These are phyloP conservation scores for Sebastes oblongus DNA, from an alignment of 2,797 vertebrate genomes.

Conservation along the genomic window DNA sequence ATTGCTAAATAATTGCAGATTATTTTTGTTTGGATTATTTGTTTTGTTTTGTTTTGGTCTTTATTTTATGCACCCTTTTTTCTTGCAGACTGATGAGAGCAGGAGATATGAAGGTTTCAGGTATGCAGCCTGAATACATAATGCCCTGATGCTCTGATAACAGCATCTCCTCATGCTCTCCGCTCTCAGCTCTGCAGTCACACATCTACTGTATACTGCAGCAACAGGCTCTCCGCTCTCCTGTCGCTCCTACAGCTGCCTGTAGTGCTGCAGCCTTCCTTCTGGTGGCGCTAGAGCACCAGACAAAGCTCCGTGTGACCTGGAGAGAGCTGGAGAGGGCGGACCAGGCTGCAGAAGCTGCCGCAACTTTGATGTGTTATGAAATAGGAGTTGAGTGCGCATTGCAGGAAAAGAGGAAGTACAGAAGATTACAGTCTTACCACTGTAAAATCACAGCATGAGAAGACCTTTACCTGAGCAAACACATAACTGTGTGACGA, in stretches of 20 bases:
- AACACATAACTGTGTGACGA: constrained; percentile 17
- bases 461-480: neutral
- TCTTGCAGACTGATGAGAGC: neutral
- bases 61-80: neutral
- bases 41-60: neutral
- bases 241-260: neutral
- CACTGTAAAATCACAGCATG: neutral
- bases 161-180: neutral
- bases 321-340: neutral
- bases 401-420: constrained; percentile 30
- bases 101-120: neutral
- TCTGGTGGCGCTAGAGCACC: constrained; percentile 60
- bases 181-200: constrained; percentile 9
- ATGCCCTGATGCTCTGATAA: neutral
- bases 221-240: constrained; percentile 48
- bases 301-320: neutral
- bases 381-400: constrained; percentile 43
- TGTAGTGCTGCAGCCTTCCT: constrained; percentile 2
- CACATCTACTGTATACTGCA: neutral
- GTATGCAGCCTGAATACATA: neutral
- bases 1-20: neutral
- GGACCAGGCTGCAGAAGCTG: constrained; percentile 2
- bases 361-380: constrained; percentile 63
- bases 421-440: constrained; percentile 1
- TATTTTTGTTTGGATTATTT: neutral